Conservation (phyloP, 2,888 invertebrate genomes). For the Drosophila stalkeri region DNA sequence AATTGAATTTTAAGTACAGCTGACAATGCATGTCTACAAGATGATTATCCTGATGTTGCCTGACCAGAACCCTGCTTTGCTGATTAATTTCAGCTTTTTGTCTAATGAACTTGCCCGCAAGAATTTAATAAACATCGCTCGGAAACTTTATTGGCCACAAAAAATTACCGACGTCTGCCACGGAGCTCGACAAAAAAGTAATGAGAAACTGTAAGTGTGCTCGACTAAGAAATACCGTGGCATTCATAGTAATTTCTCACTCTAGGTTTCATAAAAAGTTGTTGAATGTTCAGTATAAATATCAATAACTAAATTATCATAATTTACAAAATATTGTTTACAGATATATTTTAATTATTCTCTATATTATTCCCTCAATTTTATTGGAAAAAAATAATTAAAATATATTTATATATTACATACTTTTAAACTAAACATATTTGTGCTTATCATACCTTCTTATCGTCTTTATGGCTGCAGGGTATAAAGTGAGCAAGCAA, state of each 20-base stretch:
- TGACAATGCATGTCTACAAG: slow-evolving; percentile 51
- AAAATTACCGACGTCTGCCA: slow-evolving; percentile 51
- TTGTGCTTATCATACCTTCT: background rate
- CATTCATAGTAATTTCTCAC: background rate
- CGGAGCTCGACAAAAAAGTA: slow-evolving; percentile 45
- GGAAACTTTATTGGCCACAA: slow-evolving; percentile 63
- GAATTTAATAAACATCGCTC: slow-evolving; percentile 72
- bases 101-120: slow-evolving; percentile 74
- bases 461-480: background rate
- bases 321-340: background rate
- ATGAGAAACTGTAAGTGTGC: slow-evolving; percentile 1
- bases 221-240: background rate
- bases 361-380: too few relatives aligned
- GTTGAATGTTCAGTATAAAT: too few relatives aligned
- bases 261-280: background rate
- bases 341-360: background rate
- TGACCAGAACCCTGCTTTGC: slow-evolving; percentile 5
- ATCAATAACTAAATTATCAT: background rate
- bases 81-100: slow-evolving; percentile 79
- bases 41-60: slow-evolving; percentile 49
- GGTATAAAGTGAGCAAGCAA: slow-evolving; percentile 42
- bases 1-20: slow-evolving; percentile 58
- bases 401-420: background rate
- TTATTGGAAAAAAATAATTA: background rate
- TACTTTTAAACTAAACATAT: background rate